Conservation (phyloP, 2,113 vertebrate genomes). For the Porphyrio hochstetteri region DNA sequence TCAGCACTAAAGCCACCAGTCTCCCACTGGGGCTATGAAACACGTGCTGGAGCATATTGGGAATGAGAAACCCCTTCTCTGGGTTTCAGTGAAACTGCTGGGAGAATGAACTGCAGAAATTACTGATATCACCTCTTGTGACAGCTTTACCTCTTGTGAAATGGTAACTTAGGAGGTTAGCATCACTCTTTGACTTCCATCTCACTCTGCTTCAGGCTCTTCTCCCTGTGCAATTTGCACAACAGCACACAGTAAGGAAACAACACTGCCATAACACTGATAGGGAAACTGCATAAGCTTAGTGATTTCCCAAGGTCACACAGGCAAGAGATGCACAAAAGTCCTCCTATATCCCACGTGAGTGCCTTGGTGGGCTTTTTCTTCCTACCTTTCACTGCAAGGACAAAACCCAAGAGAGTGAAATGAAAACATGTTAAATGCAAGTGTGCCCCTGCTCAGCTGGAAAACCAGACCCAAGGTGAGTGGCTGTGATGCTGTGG, state of each 20-base stretch:
- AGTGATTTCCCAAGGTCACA: not conserved
- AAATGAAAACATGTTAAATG: not conserved
- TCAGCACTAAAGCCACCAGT: not conserved
- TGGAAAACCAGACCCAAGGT: not conserved
- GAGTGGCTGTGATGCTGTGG: not conserved
- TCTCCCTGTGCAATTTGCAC: not conserved
- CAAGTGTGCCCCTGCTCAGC: not conserved
- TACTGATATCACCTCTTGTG: not conserved
- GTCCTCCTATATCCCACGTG: not conserved
- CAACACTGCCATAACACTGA: not conserved
- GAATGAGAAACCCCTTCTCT: not conserved
- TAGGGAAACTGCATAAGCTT: not conserved
- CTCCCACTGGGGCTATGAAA: not conserved
- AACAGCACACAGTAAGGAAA: not conserved
- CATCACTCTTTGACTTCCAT: not conserved
- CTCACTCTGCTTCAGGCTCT: not conserved
- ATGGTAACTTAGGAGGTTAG: not conserved
- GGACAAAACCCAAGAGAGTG: not conserved
- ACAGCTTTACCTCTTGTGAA: not conserved
- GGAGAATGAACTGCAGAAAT: not conserved
- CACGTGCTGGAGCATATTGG: not conserved
- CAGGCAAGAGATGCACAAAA: not conserved
- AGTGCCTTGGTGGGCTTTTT: not conserved
- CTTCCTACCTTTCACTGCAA: not conserved
- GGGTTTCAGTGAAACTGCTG: not conserved